Evolutionary conservation across 2,797 vertebrate genomes (phyloP), one percentile per base, ranked within the genome.

Genomic region (Tadarida brasiliensis): DNA sequence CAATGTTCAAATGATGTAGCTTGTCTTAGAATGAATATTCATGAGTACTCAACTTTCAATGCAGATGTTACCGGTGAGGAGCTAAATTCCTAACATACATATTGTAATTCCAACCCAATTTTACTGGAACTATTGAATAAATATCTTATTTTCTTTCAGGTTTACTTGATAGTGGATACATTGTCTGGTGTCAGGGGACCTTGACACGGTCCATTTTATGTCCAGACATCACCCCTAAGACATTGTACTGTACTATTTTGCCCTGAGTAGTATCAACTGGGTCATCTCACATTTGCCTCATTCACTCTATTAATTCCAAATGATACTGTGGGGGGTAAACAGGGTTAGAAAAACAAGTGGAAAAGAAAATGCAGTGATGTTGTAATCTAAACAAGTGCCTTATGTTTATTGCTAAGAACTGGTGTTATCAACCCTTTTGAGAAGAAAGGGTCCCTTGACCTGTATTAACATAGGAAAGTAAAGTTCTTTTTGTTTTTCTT

Each of bases 91-190:
- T 95, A 87, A 96, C 70, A 56, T 96, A 94, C 95, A 96, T 96
- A 95, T 97, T 98, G 97, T 98, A 97, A 97, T 90, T 97, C 78
- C 91, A 92, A 88, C 91, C 73, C 95, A 59, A 90, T 96, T 98
- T 97, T 98, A 96, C 95, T 98, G 97, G 95, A 98, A 97, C 68
- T 97, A 94, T 97, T 97, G 95, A 98, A 98, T 98, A 98, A 98
- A 98, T 97, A 95, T 95, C 97, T 95, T 98, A 98, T 98, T 98
- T 97, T 97, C 96, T 97, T 97, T 97, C 97, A 98, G 97, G 97
- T 98, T 97, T 96, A 97, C 93, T 96, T 96, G 93, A 95, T 97
- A 97, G 95, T 98, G 97, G 86, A 96, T 97, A 97, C 96, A 80
- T 97, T 98, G 96, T 97, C 93, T 97, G 97, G 93, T 96, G 89